A percentile compares a stretch with the other conserved stretches of the same genome.
Conservation (phyloP, 2,888 invertebrate genomes). For the Argynnis bischoffii region DNA sequence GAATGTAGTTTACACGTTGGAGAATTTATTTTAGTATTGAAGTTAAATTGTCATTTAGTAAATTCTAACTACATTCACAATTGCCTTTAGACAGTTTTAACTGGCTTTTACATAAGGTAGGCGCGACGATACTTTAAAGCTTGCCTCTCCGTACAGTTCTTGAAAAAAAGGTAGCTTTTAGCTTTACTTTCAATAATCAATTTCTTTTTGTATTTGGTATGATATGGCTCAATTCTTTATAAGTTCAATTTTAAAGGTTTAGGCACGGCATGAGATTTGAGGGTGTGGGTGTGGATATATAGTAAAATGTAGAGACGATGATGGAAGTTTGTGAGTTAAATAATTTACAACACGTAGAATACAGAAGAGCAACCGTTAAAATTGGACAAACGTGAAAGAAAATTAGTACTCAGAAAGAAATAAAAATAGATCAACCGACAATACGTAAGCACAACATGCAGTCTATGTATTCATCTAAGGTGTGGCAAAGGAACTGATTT, state of each 20-base stretch:
- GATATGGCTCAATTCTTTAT: constrained; percentile 49
- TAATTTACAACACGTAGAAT: constrained; percentile 52
- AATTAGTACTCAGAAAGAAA: constrained; percentile 46
- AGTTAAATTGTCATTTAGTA: background rate
- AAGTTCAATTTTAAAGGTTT: constrained; percentile 61
- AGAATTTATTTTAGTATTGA: background rate
- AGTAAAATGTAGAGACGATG: constrained; percentile 66
- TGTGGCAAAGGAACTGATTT: constrained; percentile 81
- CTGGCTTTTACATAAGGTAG: constrained; percentile 27
- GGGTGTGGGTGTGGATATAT: constrained; percentile 57
- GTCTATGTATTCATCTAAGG: constrained; percentile 76
- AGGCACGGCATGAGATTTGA: constrained; percentile 56
- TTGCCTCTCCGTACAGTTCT: constrained; percentile 63
- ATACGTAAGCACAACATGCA: constrained; percentile 71
- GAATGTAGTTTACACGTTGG: constrained; percentile 17
- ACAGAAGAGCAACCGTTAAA: constrained; percentile 50
- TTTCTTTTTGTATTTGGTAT: constrained; percentile 27
- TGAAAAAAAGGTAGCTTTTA: constrained; percentile 27
- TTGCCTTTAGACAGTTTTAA: constrained; percentile 37
- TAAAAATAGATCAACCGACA: constrained; percentile 55
- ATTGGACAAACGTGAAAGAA: constrained; percentile 60
- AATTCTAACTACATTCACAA: constrained; percentile 17
- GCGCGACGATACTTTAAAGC: constrained; percentile 51
- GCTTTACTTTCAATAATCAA: constrained; percentile 30
- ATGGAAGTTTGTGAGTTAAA: constrained; percentile 67